phyloP scores from a whole-genome alignment of 2,888 invertebrate genomes.

The Pardosa pseudoannulata region DNA sequence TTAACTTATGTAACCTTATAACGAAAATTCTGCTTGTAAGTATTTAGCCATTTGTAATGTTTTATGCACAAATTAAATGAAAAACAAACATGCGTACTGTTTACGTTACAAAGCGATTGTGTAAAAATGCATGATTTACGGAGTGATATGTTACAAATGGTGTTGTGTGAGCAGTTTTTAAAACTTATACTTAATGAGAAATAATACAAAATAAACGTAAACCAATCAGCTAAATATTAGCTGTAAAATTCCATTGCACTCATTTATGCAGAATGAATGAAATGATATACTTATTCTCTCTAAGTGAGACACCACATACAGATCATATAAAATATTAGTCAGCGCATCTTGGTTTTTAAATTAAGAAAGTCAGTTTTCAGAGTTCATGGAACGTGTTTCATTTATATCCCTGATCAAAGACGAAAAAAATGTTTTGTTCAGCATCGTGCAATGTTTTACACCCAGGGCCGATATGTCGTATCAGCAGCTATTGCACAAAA shows the following conservation, averaged over 20 bases:
- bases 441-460: neutral
- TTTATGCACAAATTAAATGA: neutral
- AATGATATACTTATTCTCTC: neutral
- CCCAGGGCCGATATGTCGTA: neutral
- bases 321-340: neutral
- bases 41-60: neutral
- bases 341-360: neutral
- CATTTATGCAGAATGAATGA: neutral
- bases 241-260: neutral
- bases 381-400: neutral
- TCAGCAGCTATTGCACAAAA: neutral
- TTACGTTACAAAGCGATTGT: neutral
- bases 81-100: neutral
- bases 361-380: neutral
- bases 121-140: neutral
- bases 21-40: neutral
- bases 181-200: neutral
- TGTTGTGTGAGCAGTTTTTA: neutral
- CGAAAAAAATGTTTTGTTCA: neutral
- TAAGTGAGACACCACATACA: neutral
- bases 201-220: neutral
- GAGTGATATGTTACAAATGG: slow-evolving; percentile 12
- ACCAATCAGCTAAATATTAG: slow-evolving; percentile 9
- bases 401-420: neutral
- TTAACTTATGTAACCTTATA: neutral